Conservation (phyloP, 2,113 vertebrate species). For the Ondatra zibethicus region DNA sequence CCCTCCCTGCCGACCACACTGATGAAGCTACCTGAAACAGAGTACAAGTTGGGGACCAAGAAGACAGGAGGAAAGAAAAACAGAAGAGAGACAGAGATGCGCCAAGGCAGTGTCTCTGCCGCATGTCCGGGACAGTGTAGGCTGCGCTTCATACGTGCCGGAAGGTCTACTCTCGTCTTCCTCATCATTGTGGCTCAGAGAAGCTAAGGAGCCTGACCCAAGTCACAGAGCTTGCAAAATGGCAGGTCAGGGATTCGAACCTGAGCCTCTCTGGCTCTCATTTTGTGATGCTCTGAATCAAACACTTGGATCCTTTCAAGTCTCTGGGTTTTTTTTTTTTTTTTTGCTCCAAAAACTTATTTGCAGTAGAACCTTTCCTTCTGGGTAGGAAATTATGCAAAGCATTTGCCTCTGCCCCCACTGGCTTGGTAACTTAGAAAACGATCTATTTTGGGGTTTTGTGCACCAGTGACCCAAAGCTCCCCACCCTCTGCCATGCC, state of each 20-base stretch:
- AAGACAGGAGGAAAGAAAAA: too few species aligned
- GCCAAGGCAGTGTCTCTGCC: background rate
- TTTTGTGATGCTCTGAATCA: background rate
- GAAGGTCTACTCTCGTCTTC: background rate
- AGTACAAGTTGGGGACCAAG: background rate
- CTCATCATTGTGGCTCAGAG: background rate
- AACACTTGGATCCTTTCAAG: background rate
- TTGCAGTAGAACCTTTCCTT: constrained; percentile 55
- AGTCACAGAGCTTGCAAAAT: background rate
- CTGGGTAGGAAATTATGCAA: constrained; percentile 73
- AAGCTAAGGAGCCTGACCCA: background rate
- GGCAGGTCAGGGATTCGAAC: background rate
- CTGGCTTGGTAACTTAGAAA: background rate
- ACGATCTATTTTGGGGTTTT: constrained; percentile 69
- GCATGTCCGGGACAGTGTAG: fast-evolving
- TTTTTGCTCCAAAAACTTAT: constrained; percentile 44
- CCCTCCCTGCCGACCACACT: too few species aligned
- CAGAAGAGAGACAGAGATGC: background rate
- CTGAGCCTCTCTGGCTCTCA: background rate
- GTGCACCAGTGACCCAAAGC: constrained; percentile 52
- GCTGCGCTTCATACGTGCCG: background rate
- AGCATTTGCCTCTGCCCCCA: constrained; percentile 47
- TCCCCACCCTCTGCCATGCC: background rate
- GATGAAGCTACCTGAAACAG: background rate
- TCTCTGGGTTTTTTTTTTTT: background rate